A percentile compares a stretch with the other conserved stretches of the same genome.
Evolutionary conservation across 1,140 invertebrate species (phyloP).

Genomic region (Plodia interpunctella): DNA sequence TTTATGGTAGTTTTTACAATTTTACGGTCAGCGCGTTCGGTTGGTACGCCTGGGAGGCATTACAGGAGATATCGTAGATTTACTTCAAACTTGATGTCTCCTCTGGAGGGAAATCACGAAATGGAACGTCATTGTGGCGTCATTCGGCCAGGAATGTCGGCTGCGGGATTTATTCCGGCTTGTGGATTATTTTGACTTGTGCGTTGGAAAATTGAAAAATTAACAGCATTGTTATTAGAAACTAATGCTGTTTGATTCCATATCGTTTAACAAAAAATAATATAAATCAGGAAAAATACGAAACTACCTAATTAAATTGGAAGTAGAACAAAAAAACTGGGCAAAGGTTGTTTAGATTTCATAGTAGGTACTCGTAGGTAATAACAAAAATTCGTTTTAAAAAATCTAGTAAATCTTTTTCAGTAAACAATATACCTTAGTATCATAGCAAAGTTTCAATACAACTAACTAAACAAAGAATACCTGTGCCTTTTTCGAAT

Average conservation of each 20-base stretch:
- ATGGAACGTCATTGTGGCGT: constrained; percentile 49
- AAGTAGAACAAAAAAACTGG: too few relatives aligned
- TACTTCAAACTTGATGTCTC: constrained; percentile 62
- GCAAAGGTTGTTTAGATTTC: too few relatives aligned
- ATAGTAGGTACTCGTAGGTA: too few relatives aligned
- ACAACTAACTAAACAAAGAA: background rate
- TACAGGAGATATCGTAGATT: constrained; percentile 62
- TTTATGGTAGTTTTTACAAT: constrained; percentile 35
- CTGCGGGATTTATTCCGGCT: background rate
- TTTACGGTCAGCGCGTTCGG: constrained; percentile 41
- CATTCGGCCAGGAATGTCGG: constrained; percentile 23
- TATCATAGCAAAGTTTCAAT: background rate
- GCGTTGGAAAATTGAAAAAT: background rate
- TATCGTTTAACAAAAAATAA: background rate
- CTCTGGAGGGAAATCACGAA: constrained; percentile 59
- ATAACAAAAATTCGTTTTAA: too few relatives aligned
- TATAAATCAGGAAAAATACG: background rate
- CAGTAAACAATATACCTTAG: too few relatives aligned
- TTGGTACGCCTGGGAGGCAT: constrained; percentile 54
- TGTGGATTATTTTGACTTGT: constrained; percentile 7
- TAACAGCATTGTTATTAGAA: too few relatives aligned
- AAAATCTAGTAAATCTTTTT: too few relatives aligned
- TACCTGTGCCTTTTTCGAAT: too few relatives aligned
- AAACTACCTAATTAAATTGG: too few relatives aligned
- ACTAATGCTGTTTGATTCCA: background rate